These are phyloP conservation scores for Luidia sarsii DNA, from an alignment of 53 echinoderm and acorn worm species.

Conservation along the genomic window DNA sequence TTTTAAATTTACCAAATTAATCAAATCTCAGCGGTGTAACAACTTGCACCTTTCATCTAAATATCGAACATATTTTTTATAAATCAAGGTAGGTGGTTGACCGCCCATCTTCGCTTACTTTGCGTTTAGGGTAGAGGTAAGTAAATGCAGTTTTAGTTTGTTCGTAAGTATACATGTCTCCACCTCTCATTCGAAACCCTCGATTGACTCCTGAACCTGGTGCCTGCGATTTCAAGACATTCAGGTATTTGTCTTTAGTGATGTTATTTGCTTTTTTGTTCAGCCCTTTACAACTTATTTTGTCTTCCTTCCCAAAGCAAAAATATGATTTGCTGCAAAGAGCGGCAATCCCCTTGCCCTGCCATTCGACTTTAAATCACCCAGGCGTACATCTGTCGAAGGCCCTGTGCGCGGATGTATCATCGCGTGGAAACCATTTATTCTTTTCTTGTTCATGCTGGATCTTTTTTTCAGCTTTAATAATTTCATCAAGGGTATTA, in stretches of 20 bases:
- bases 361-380: conserved; percentile 57
- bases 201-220: background rate
- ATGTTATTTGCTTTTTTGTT: conserved; percentile 57
- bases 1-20: too few species aligned
- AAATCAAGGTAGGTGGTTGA: background rate
- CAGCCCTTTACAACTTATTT: conserved; percentile 69
- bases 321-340: conserved; percentile 69
- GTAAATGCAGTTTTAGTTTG: background rate
- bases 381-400: conserved; percentile 70
- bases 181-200: conserved; percentile 5
- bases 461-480: background rate
- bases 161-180: background rate
- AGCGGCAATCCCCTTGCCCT: conserved; percentile 24
- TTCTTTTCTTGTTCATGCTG: background rate
- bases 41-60: too few species aligned
- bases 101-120: background rate
- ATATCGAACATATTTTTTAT: too few species aligned
- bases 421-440: conserved; percentile 19
- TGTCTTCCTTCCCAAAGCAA: conserved; percentile 55
- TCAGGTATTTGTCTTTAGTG: conserved; percentile 19
- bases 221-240: conserved; percentile 2
- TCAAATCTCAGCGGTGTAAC: too few species aligned
- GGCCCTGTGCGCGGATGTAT: background rate
- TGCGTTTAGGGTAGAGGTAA: background rate
- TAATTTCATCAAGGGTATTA: background rate